phyloP scores from a whole-genome alignment of 2,888 invertebrate species.

The Ornithoptera alexandrae region DNA sequence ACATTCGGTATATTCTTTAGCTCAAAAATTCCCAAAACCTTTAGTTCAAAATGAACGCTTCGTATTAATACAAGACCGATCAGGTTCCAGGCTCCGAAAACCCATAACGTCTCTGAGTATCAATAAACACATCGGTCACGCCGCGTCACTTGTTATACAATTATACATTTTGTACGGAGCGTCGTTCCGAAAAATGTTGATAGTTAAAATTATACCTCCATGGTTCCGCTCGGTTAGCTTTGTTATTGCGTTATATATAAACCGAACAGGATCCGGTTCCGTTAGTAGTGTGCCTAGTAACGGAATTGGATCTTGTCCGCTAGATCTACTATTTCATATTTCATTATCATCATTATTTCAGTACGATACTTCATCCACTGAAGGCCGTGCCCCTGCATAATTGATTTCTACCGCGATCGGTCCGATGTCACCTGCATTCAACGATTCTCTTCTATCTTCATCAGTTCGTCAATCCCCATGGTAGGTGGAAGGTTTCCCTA shows the following conservation, averaged over 20 bases:
- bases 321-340: too few species aligned
- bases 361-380: too few species aligned
- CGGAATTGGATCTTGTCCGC: too few species aligned
- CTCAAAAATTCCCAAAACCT: not conserved
- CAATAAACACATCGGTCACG: slow-evolving; percentile 41
- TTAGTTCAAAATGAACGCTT: slow-evolving; percentile 4
- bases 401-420: too few species aligned
- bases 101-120: slow-evolving; percentile 31
- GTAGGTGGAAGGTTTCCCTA: too few species aligned
- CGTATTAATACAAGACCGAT: slow-evolving; percentile 18
- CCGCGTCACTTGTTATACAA: slow-evolving; percentile 38
- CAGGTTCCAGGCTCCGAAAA: slow-evolving; percentile 22
- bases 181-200: slow-evolving; percentile 21
- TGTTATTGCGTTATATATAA: slow-evolving; percentile 3
- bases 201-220: slow-evolving; percentile 22
- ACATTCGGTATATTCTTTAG: not conserved
- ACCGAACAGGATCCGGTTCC: slow-evolving; percentile 20
- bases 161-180: slow-evolving; percentile 44
- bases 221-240: slow-evolving; percentile 12
- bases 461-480: too few species aligned
- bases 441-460: too few species aligned
- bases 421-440: too few species aligned
- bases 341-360: too few species aligned
- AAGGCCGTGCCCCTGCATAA: too few species aligned
- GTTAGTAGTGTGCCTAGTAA: too few species aligned